Conservation (phyloP, 2,797 vertebrate genomes). For the Arctocebus calabarensis region DNA sequence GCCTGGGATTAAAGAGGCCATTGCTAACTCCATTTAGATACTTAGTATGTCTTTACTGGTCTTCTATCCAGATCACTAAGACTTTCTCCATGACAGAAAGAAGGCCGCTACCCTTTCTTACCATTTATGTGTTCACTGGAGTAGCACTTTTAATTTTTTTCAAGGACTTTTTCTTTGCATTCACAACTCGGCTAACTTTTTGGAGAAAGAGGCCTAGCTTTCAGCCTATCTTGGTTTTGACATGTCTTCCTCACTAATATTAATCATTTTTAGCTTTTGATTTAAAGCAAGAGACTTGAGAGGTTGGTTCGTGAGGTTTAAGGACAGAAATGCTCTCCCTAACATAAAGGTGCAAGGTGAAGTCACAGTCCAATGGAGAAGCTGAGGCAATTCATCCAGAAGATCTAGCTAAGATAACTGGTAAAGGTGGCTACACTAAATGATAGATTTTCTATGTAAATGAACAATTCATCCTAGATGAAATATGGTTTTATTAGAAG, state of each 20-base stretch:
- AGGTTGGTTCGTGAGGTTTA: neutral
- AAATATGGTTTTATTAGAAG: neutral
- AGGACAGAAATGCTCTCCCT: neutral
- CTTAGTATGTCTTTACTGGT: neutral
- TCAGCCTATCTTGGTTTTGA: no score
- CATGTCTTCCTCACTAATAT: no score
- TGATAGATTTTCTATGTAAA: neutral
- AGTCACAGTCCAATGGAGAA: neutral
- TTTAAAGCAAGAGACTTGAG: no score
- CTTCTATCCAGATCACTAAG: no score
- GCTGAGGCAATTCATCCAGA: neutral
- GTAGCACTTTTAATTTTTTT: no score
- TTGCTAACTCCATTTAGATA: neutral
- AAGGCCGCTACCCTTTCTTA: no score
- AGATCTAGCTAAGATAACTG: neutral
- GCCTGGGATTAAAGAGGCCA: neutral
- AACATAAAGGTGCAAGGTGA: neutral
- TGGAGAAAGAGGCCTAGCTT: no score
- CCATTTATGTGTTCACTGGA: no score
- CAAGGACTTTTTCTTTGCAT: no score
- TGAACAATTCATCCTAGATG: neutral
- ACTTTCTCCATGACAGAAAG: no score
- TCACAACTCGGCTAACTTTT: no score
- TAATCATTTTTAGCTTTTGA: no score
- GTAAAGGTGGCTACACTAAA: neutral